These are phyloP conservation scores for Cettia cetti DNA, from an alignment of 2,113 vertebrate genomes.

Conservation along the genomic window DNA sequence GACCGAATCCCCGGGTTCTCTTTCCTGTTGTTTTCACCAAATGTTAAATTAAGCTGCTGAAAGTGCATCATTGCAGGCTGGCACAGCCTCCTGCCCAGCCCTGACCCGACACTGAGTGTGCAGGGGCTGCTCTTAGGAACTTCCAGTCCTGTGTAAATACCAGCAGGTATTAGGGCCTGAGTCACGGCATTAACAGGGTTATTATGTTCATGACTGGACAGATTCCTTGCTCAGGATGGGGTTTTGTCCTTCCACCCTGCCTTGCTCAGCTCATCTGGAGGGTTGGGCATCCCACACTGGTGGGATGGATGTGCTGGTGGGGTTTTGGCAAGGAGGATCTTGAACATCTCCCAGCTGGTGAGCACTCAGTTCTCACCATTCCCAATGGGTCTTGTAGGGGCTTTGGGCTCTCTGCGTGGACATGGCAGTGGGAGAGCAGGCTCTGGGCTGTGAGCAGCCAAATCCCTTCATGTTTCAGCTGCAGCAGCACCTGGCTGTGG, in stretches of 20 bases:
- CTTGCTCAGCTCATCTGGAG: accelerated
- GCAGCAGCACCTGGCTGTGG: background rate
- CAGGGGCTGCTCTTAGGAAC: background rate
- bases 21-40: background rate
- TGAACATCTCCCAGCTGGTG: background rate
- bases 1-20: accelerated
- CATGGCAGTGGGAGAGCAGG: background rate
- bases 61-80: background rate
- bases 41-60: background rate
- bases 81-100: background rate
- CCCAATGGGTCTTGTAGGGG: accelerated
- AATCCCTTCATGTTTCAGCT: accelerated
- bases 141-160: background rate
- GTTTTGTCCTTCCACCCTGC: background rate
- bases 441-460: background rate
- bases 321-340: background rate
- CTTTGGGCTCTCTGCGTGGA: accelerated
- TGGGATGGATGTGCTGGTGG: background rate
- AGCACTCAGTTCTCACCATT: accelerated
- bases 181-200: background rate
- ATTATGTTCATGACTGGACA: background rate
- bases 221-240: background rate
- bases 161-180: constrained; percentile 12
- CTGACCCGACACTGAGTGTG: background rate
- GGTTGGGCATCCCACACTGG: accelerated